Base-by-base conservation (phyloP, 2,113 vertebrate genomes). In the Urocitellus parryii region DNA sequence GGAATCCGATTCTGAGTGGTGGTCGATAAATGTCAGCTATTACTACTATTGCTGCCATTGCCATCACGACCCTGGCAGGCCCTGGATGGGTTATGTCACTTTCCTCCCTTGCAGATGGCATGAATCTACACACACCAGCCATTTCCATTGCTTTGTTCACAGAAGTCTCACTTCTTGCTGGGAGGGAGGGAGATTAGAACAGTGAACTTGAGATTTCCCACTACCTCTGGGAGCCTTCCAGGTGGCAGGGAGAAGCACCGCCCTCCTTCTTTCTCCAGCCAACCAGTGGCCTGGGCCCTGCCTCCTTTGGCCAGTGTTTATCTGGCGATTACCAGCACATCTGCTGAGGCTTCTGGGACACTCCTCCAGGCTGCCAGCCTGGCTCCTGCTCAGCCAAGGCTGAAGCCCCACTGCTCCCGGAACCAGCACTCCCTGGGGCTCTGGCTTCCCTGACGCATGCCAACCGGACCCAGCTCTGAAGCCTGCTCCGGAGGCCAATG, bases 21-120 rank as follows among this genome's bases (percentile, higher is more conserved):
- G 6, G 6, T 42, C 22, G 22, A 0, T 22, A 14, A 29, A 32
- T 4, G 32, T 9, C 7, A 37, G 34, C 58, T 4, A 0, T 29
- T 13, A 16, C 18, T 32, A 9, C 53, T 3, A 63, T 22, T 2
- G 8, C 1, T 5, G 1, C 8, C 25, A 18, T 2, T 12, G 25
- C 2, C 14, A 1, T 1, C 20, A 12, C 24, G 9, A 13, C 58
- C 42, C 27, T 27, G 67, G 73, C 42, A 25, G 79, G 24, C 11
- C 1, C 9, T 0, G 39, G 65, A 7, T 1, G 16, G 70, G 51
- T 67, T 5, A 11, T 4, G 32, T 10, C 9, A 12, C 79, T 51
- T 58, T 65, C 76, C 34, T 65, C 67, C 58, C 22, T 27, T 14
- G 24, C 22, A 1, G 4, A 58, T 2, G 7, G 5, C 5, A 18